phyloP scores from a whole-genome alignment of 2,113 vertebrate species.

The Malurus melanocephalus region DNA sequence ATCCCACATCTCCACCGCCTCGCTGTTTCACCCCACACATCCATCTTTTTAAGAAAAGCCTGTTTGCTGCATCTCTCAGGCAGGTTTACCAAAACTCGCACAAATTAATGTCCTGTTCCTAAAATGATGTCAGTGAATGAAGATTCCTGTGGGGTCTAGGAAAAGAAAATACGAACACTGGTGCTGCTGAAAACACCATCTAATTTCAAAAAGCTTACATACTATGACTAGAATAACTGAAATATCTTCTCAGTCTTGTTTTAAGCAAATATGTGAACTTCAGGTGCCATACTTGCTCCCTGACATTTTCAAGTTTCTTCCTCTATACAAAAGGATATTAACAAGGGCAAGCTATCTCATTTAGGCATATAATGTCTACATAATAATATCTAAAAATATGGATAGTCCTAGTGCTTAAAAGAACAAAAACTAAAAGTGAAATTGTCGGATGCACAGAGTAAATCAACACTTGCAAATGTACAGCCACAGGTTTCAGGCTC shows the following conservation, averaged over 20 bases:
- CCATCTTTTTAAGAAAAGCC: neutral
- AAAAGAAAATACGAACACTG: neutral
- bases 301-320: neutral
- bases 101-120: neutral
- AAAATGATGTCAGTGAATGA: fast-evolving
- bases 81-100: neutral
- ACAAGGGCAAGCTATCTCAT: neutral
- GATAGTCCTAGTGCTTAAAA: neutral
- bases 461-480: neutral
- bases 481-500: neutral
- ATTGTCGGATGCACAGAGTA: neutral
- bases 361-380: neutral
- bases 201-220: neutral
- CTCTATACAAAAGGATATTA: neutral
- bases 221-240: neutral
- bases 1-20: fast-evolving
- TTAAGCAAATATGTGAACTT: neutral
- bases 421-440: neutral
- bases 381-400: neutral
- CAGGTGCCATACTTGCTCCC: neutral
- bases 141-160: neutral
- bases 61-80: neutral
- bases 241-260: neutral
- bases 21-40: fast-evolving
- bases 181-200: neutral